A percentile compares a stretch with the other conserved stretches of the same genome.
These are phyloP conservation scores for Metaphire vulgaris DNA, from an alignment of 1,140 invertebrate genomes.

Conservation along the genomic window DNA sequence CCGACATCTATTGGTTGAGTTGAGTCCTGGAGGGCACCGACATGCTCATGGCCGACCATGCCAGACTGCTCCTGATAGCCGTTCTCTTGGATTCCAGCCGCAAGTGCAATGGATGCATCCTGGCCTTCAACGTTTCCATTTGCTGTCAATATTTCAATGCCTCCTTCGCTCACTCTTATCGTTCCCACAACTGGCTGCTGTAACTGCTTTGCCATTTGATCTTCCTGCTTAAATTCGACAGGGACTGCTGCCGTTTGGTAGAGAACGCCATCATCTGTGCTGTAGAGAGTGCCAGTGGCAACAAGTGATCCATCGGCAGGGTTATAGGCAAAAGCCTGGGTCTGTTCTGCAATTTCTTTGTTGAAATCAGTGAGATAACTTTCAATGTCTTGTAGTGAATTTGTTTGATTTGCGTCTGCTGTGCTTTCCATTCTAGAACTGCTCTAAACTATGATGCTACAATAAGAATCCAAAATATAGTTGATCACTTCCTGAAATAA, in stretches of 20 bases:
- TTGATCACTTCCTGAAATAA: no score
- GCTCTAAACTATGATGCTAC: conserved; percentile 19
- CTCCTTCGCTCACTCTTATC: background rate
- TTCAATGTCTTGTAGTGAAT: conserved; percentile 68
- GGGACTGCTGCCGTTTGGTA: conserved; percentile 29
- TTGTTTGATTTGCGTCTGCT: conserved; percentile 28
- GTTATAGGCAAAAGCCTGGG: conserved; percentile 26
- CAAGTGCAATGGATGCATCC: conserved; percentile 4
- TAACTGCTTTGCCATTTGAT: conserved; percentile 18
- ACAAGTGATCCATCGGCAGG: conserved; percentile 23
- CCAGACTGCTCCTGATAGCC: conserved; percentile 6
- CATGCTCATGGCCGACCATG: conserved; percentile 32
- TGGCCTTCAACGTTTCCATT: conserved; percentile 7
- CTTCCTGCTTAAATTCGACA: conserved; percentile 13
- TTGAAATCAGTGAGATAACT: conserved; percentile 76
- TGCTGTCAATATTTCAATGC: conserved; percentile 1
- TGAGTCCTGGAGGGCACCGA: conserved; percentile 7
- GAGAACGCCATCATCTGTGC: conserved; percentile 26
- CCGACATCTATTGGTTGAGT: background rate
- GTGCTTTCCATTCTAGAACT: conserved; percentile 21
- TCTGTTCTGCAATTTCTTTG: conserved; percentile 63
- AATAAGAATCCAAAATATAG: background rate
- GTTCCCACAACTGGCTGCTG: conserved; percentile 6
- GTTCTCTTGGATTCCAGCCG: conserved; percentile 9
- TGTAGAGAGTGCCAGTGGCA: conserved; percentile 14